Base-by-base conservation (phyloP, 2,113 vertebrate species). In the Camelus dromedarius region DNA sequence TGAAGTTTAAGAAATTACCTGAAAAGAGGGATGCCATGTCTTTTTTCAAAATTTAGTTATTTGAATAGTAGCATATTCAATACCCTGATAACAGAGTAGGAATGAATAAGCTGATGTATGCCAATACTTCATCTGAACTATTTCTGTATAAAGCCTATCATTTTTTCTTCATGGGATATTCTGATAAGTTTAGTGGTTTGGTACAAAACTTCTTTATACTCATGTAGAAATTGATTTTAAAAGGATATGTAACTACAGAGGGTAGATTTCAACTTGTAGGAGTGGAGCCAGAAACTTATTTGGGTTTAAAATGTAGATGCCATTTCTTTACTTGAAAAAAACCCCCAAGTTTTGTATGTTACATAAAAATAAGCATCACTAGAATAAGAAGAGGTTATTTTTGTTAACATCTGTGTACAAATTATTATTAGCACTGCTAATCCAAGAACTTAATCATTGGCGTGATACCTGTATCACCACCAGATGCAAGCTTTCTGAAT, bases 381-480 rank as follows among this genome's bases (percentile, higher is more conserved):
- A 96, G 92, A 96, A 96, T 96, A 97, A 96, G 64, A 90, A 84
- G 83, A 96, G 93, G 50, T 92, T 97, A 79, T 96, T 91, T 95
- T 97, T 95, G 95, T 87, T 97, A 97, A 97, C 97, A 98, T 98
- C 98, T 98, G 96, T 97, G 97, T 96, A 90, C 69, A 97, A 96
- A 98, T 97, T 97, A 98, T 98, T 98, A 97, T 98, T 98, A 98
- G 97, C 95, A 82, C 32, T 95, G 89, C 97, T 97, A 97, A 97
- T 97, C 96, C 95, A 95, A 92, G 92, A 96, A 54, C 85, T 95
- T 96, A 97, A 96, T 95, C 94, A 96, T 93, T 96, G 96, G 79
- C 52, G 89, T 96, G 70, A 94, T 97, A 98, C 97, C 98, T 98
- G 83, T 95, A 96, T 96, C 95, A 95, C 35, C 93, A 97, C 91